Evolutionary conservation across 2,888 invertebrate species (phyloP), one percentile per base, ranked within the genome.

Genomic region (Agrenia bidenticulata): DNA sequence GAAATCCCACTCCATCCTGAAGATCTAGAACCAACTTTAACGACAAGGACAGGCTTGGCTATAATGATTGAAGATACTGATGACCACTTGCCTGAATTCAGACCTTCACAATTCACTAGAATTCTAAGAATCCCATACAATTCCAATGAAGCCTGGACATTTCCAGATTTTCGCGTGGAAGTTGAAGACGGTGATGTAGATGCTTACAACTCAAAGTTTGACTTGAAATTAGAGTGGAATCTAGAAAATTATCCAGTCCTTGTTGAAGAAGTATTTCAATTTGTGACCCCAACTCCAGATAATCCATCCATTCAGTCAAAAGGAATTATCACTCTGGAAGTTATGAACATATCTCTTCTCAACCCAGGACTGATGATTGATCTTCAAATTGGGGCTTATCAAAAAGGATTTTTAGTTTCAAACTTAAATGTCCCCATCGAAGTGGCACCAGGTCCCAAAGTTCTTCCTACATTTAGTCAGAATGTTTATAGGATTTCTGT

Each of bases 41-140:
- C 70, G 9, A 75, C 75, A 2, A 60, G 73, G 39, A 74, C 74
- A 11, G 73, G 73, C 21, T 83, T 91, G 0, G 90, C 90, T 0
- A 87, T 91, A 41, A 87, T 91, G 0, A 86, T 91, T 26, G 88
- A 88, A 0, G 91, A 92, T 77, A 86, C 87, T 0, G 90, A 91
- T 74, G 91, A 91, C 77, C 87, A 90, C 72, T 81, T 84, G 15
- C 90, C 91, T 0, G 50, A 54, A 7, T 75, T 75, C 51, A 70
- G 62, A 9, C 75, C 75, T 1, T 57, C 67, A 9, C 61, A 66
- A 42, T 72, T 70, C 55, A 55, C 67, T 19, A 51, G 67, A 19
- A 65, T 75, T 19, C 61, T 75, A 13, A 56, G 66, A 42, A 69
- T 75, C 19, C 75, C 75, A 1, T 75, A 73, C 54, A 73, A 73